These are phyloP conservation scores for Chionoecetes opilio DNA, from an alignment of 1,140 invertebrate genomes.

Conservation along the genomic window DNA sequence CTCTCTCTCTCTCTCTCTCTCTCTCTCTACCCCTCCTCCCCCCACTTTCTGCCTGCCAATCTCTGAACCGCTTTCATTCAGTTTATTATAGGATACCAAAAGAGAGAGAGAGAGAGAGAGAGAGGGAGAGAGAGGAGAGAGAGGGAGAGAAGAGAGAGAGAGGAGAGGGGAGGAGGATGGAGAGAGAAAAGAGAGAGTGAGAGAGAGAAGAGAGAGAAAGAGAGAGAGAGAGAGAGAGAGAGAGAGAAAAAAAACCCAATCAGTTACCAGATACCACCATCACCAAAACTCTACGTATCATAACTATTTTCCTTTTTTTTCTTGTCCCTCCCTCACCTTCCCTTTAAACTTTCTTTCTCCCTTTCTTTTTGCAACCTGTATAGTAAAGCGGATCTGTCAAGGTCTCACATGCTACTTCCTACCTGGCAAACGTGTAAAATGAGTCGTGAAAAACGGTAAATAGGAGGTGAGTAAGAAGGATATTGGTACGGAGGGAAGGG, in stretches of 20 bases:
- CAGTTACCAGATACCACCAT: no score
- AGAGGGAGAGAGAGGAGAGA: constrained; percentile 20
- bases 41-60: not conserved
- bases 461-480: not conserved
- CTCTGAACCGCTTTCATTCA: not conserved
- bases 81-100: constrained; percentile 1
- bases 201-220: not conserved
- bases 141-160: not conserved
- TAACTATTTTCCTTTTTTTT: not conserved
- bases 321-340: not conserved
- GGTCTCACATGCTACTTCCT: no score
- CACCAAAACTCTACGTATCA: not conserved
- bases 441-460: not conserved
- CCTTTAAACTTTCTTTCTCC: not conserved
- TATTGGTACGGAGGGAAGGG: not conserved
- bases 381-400: not conserved
- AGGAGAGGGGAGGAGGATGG: no score
- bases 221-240: not conserved
- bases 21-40: not conserved
- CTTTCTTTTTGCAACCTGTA: not conserved
- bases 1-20: not conserved
- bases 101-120: constrained; percentile 10
- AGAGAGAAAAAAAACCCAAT: not conserved
- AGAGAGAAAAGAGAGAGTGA: constrained; percentile 1
- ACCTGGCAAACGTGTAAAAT: not conserved